Evolutionary conservation across 2,113 vertebrate species (phyloP), one percentile per base, ranked within the genome.

Genomic region (Recurvirostra avosetta): DNA sequence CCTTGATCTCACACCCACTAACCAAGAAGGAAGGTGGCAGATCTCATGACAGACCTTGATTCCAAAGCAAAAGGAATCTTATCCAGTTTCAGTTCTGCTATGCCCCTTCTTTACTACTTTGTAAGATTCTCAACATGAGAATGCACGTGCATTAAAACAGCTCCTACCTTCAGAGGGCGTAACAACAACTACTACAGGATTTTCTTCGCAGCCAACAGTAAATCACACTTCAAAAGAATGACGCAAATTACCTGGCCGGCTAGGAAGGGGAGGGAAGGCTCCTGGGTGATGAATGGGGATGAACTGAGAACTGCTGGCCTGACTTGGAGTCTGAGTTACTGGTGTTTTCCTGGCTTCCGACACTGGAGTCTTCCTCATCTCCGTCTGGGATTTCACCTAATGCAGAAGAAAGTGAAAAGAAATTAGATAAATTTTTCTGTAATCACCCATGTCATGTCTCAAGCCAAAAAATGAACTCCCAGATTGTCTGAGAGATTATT

Each of bases 271-370:
- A 9, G 99, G 99, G 94, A 99, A 99, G 76, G 99, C 99, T 98
- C 99, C 99, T 75, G 99, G 99, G 83, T 99, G 99, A 91, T 99
- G 99, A 94, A 99, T 99, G 63, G 99, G 99, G 98, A 99, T 99
- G 97, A 99, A 99, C 98, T 99, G 99, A 67, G 99, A 99, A 63
- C 98, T 99, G 98, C 98, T 98, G 78, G 98, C 99, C 95, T 99
- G 99, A 68, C 98, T 99, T 72, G 98, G 99, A 47, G 98, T 98
- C 92, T 98, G 98, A 92, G 98, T 99, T 90, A 98, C 99, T 38
- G 99, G 99, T 40, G 99, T 99, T 98, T 99, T 99, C 96, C 99
- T 99, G 47, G 98, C 98, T 98, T 99, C 99, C 10, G 99, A 99
- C 49, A 99, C 99, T 0, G 99, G 99, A 93, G 99, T 99, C 98